Percentiles rank a stretch among this genome's conserved stretches.
Conservation (phyloP, 2,113 vertebrate species). For the Rhabdornis inornatus region DNA sequence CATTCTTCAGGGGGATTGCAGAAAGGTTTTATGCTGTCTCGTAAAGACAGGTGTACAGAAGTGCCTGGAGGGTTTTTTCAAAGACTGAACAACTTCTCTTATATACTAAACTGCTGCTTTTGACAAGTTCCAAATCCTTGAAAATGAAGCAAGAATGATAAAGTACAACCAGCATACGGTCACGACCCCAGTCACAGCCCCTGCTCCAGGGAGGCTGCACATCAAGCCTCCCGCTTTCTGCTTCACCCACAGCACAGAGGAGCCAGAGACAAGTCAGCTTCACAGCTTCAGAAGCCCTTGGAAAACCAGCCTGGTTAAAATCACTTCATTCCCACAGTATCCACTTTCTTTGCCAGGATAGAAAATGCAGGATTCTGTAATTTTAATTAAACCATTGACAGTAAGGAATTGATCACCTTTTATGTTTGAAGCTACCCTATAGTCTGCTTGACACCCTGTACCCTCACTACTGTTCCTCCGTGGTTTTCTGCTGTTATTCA, state of each 20-base stretch:
- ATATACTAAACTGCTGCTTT: background rate
- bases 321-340: background rate
- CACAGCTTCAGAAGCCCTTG: background rate
- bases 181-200: background rate
- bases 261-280: background rate
- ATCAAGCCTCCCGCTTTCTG: background rate
- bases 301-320: background rate
- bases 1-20: background rate
- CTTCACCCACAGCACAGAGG: background rate
- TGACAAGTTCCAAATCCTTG: background rate
- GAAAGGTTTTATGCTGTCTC: background rate
- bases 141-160: background rate
- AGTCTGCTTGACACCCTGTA: background rate
- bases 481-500: background rate
- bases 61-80: background rate
- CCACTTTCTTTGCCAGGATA: background rate
- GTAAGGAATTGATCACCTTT: background rate
- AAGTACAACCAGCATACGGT: accelerated
- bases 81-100: background rate
- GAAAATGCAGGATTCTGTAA: background rate
- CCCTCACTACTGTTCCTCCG: background rate
- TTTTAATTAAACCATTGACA: background rate
- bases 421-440: background rate
- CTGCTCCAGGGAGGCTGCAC: background rate
- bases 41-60: background rate